Evolutionary conservation across 2,113 vertebrate genomes (phyloP).

Genomic region (Trogon melanurus): DNA sequence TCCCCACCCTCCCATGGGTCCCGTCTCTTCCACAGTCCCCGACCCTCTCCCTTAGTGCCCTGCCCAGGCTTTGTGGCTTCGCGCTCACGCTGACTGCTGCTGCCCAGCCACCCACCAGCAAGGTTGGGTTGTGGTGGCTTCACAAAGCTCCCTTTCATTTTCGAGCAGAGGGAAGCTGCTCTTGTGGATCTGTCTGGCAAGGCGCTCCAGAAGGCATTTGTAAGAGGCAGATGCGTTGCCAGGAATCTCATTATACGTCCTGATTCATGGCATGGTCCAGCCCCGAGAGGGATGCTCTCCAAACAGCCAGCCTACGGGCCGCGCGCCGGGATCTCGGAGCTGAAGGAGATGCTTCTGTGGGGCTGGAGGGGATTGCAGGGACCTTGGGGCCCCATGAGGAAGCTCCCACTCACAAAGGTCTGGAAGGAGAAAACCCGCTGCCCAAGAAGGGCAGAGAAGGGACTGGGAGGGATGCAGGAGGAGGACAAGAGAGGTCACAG

Average conservation of each 20-base stretch:
- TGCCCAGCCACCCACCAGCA: background rate
- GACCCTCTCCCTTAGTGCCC: background rate
- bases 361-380: background rate
- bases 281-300: background rate
- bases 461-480: background rate
- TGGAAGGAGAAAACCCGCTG: rapidly evolving
- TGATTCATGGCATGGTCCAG: background rate
- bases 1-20: background rate
- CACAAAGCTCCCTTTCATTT: constrained; percentile 50
- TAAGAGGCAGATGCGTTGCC: constrained; percentile 6
- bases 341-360: background rate
- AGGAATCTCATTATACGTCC: constrained; percentile 33
- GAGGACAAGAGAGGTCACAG: background rate
- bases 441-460: background rate
- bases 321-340: background rate
- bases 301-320: background rate
- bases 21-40: background rate
- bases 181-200: constrained; percentile 22
- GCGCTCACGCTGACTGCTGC: background rate
- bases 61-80: background rate
- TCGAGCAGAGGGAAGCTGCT: background rate
- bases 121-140: background rate
- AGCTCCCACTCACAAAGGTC: background rate
- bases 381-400: rapidly evolving
- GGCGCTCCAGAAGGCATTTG: constrained; percentile 19